phyloP scores from a whole-genome alignment of 2,113 vertebrate genomes.

The Cephalopterus ornatus region DNA sequence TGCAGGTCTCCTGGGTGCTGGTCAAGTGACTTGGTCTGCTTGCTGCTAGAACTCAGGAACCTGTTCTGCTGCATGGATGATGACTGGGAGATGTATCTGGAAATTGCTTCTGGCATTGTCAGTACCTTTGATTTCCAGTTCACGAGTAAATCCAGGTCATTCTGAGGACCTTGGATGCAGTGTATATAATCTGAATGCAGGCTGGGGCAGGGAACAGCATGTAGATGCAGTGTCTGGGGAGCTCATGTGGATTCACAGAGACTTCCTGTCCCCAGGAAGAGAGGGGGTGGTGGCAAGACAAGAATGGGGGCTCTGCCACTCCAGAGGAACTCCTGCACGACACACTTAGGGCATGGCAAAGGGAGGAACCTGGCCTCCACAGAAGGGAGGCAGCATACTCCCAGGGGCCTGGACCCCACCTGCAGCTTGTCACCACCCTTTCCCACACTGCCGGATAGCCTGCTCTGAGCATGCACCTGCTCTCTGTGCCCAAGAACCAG shows the following conservation, averaged over 20 bases:
- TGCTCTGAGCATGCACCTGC: neutral
- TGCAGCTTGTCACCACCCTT: neutral
- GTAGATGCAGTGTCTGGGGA: neutral
- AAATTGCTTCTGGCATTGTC: neutral
- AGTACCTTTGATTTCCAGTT: neutral
- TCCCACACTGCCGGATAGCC: neutral
- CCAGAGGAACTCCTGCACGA: neutral
- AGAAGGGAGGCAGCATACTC: accelerated
- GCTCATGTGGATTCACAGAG: neutral
- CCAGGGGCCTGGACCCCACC: neutral
- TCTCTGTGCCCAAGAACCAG: neutral
- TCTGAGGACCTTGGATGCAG: neutral
- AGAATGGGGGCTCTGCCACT: neutral
- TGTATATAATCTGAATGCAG: neutral
- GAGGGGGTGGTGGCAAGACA: neutral
- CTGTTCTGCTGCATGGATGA: neutral
- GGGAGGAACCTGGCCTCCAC: neutral
- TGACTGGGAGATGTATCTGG: neutral
- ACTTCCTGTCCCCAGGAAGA: neutral
- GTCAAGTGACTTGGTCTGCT: neutral
- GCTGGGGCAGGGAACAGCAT: neutral
- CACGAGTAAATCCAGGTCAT: neutral
- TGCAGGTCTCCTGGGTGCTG: neutral
- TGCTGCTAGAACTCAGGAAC: neutral
- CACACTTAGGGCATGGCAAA: neutral